A percentile compares a stretch with the other conserved stretches of the same genome.
These are phyloP conservation scores for Colletes collaris DNA, from an alignment of 2,888 invertebrate genomes.

Conservation along the genomic window DNA sequence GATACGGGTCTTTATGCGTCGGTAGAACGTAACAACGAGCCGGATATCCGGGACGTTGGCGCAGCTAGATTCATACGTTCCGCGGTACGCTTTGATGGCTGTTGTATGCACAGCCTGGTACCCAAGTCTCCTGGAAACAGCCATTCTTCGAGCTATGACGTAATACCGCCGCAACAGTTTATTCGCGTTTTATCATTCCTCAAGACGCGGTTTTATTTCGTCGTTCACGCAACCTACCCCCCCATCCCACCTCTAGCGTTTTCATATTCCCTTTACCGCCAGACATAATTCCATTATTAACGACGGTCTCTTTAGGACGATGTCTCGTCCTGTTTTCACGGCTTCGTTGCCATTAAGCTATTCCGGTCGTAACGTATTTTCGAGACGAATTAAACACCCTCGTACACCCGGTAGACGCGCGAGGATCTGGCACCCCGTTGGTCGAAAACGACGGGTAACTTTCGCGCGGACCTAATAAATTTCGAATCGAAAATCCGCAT, in stretches of 20 bases:
- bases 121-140: conserved; percentile 18
- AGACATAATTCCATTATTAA: conserved; percentile 48
- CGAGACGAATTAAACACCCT: background rate
- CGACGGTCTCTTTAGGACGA: conserved; percentile 16
- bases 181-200: conserved; percentile 42
- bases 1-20: conserved; percentile 23
- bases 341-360: conserved; percentile 16
- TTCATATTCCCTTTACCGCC: conserved; percentile 28
- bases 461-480: too few species aligned
- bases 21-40: conserved; percentile 9
- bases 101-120: conserved; percentile 23
- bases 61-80: conserved; percentile 35
- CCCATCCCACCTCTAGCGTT: background rate
- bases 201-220: conserved; percentile 30
- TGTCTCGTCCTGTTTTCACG: background rate
- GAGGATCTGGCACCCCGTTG: too few species aligned
- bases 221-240: background rate
- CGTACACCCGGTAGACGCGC: too few species aligned
- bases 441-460: too few species aligned
- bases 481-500: background rate
- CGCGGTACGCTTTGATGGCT: conserved; percentile 32
- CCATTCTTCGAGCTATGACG: conserved; percentile 32
- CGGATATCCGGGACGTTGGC: conserved; percentile 35
- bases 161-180: conserved; percentile 42
- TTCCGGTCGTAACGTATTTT: conserved; percentile 1